Conservation (phyloP, 2,797 vertebrate species). For the Orestias chungarensis region DNA sequence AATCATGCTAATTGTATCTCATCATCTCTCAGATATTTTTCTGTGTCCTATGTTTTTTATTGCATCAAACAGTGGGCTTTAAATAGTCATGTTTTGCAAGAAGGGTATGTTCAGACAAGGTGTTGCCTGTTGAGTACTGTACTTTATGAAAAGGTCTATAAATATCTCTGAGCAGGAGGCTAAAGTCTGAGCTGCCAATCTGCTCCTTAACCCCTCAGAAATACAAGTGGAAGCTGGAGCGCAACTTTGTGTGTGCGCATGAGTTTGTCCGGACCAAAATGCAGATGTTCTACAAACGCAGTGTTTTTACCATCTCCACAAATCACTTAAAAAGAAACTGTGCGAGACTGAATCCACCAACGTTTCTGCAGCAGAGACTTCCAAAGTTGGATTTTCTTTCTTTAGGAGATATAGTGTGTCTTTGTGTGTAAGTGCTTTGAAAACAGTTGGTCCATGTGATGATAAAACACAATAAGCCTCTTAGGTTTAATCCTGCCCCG, state of each 20-base stretch:
- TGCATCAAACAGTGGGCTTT: not conserved
- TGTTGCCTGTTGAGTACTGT: constrained; percentile 37
- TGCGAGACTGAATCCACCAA: constrained; percentile 16
- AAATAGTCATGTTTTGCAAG: constrained; percentile 25
- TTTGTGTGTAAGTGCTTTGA: not conserved
- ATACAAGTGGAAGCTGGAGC: constrained; percentile 24
- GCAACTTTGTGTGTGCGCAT: not conserved
- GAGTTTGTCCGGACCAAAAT: not conserved
- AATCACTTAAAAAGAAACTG: not conserved
- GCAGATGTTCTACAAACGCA: too few species aligned
- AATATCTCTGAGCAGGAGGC: constrained; percentile 74
- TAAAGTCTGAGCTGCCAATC: constrained; percentile 75
- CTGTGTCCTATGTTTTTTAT: not conserved
- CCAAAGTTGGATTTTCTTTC: constrained; percentile 49
- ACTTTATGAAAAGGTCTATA: constrained; percentile 64
- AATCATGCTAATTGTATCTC: not conserved
- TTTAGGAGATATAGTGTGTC: constrained; percentile 39
- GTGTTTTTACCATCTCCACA: not conserved
- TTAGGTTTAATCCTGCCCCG: constrained; percentile 77
- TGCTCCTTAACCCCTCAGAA: constrained; percentile 67
- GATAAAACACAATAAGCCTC: constrained; percentile 79
- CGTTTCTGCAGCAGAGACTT: constrained; percentile 33
- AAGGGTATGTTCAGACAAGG: constrained; percentile 27
- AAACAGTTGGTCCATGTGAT: constrained; percentile 68
- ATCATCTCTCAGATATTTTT: not conserved